Base-by-base conservation (phyloP, 2,888 invertebrate species). In the Nymphalis c-album region DNA sequence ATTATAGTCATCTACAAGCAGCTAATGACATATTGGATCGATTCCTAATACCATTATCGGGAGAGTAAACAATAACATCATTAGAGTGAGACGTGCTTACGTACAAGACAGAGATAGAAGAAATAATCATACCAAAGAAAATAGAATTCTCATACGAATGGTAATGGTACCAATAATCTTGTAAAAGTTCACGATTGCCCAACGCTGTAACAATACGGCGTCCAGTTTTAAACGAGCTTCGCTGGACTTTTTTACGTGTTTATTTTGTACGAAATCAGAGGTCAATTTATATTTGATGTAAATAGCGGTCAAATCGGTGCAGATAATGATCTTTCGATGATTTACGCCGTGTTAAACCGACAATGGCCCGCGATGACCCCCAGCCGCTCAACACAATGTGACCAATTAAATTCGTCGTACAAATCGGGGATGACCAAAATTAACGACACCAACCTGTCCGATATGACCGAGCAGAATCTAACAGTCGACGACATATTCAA, bases 121-220 rank as follows among this genome's bases (percentile, higher is more conserved):
- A 71, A 78, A 78, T 57, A 85, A 86, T 85, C 81, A 85, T 83
- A 83, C 80, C 80, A 85, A 83, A 89, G 88, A 90, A 90, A 91
- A 91, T 91, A 91, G 89, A 91, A 86, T 91, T 91, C 91, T 91
- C 90, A 90, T 91, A 91, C 88, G 85, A 87, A 89, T 83, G 79
- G 85, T 90, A 90, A 91, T 91, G 84, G 87, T 83, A 87, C 87
- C 71, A 87, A 88, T 90, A 89, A 89, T 91, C 88, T 88, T 91
- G 90, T 91, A 91, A 88, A 89, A 89, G 91, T 92, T 91, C 90
- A 91, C 87, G 87, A 91, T 91, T 90, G 82, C 87, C 84, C 85
- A 89, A 90, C 85, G 77, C 83, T 80, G 84, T 85, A 88, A 89
- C 89, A 88, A 88, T 88, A 82, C 79, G 78, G 75, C 75, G 77